A percentile compares a stretch with the other conserved stretches of the same genome.
phyloP scores from a whole-genome alignment of 1,140 invertebrate species.

The Achatina immaculata region DNA sequence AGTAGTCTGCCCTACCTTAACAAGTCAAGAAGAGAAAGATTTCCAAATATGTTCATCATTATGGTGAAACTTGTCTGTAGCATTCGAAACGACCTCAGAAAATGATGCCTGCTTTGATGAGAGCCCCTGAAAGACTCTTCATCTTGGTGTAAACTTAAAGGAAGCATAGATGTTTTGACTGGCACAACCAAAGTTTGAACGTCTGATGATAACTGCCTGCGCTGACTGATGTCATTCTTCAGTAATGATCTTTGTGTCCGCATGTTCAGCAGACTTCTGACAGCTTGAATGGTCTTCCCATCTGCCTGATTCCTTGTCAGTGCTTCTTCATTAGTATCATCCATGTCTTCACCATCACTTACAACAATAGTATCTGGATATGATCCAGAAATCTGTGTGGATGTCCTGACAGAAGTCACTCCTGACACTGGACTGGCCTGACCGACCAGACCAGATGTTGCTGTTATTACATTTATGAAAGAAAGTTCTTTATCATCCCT shows the following conservation, averaged over 20 bases:
- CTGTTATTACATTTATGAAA: not conserved
- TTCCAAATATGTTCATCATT: not conserved
- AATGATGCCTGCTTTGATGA: not conserved
- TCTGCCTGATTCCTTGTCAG: not conserved
- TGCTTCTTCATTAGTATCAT: not conserved
- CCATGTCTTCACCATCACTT: not conserved
- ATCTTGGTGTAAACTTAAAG: not conserved
- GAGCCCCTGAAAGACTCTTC: not conserved
- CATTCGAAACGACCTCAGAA: not conserved
- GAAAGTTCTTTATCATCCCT: not conserved
- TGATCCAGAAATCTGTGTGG: not conserved
- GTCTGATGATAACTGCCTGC: too few relatives aligned
- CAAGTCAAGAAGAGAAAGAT: not conserved
- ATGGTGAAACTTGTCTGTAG: not conserved
- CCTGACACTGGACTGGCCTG: not conserved
- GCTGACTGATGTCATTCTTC: not conserved
- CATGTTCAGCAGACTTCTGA: not conserved
- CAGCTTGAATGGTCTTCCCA: not conserved
- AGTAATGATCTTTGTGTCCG: not conserved
- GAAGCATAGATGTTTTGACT: not conserved
- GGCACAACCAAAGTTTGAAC: not conserved
- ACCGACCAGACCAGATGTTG: not conserved
- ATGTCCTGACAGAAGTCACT: not conserved
- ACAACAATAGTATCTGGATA: not conserved
- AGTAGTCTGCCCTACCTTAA: not conserved